Conservation (phyloP, 2,113 vertebrate genomes). For the Propithecus coquereli region DNA sequence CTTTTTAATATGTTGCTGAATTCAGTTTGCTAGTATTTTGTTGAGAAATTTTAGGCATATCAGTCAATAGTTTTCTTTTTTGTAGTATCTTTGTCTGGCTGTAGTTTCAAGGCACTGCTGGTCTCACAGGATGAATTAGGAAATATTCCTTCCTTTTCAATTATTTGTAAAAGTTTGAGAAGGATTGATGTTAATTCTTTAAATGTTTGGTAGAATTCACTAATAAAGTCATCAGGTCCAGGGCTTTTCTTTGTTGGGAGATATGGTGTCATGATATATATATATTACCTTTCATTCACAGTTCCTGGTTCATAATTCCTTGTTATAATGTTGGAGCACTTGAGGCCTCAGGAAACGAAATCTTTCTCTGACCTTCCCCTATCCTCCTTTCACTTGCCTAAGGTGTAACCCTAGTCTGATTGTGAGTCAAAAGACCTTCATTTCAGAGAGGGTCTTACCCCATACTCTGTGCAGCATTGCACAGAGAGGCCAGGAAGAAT, state of each 20-base stretch:
- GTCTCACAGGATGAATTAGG: background rate
- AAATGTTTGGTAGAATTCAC: background rate
- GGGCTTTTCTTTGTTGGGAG: background rate
- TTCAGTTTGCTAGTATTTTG: background rate
- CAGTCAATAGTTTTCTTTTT: background rate
- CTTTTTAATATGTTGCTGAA: background rate
- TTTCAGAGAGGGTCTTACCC: too few species aligned
- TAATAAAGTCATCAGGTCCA: background rate
- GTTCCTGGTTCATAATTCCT: too few species aligned
- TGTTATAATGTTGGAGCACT: too few species aligned
- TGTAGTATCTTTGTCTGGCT: background rate
- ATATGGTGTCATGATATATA: too few species aligned
- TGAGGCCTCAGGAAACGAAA: too few species aligned
- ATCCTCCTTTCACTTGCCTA: too few species aligned
- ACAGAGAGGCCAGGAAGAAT: too few species aligned
- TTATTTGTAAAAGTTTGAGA: background rate
- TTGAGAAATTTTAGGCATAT: background rate
- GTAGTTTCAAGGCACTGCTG: background rate
- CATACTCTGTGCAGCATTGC: too few species aligned
- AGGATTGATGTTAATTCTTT: background rate
- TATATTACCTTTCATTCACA: too few species aligned
- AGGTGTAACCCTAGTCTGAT: too few species aligned
- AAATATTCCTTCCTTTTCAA: background rate
- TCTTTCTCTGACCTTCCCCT: too few species aligned
- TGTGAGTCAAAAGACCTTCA: too few species aligned